Evolutionary conservation across 2,888 invertebrate species (phyloP), one percentile per base, ranked within the genome.

Genomic region (Drosophila kanekoi): DNA sequence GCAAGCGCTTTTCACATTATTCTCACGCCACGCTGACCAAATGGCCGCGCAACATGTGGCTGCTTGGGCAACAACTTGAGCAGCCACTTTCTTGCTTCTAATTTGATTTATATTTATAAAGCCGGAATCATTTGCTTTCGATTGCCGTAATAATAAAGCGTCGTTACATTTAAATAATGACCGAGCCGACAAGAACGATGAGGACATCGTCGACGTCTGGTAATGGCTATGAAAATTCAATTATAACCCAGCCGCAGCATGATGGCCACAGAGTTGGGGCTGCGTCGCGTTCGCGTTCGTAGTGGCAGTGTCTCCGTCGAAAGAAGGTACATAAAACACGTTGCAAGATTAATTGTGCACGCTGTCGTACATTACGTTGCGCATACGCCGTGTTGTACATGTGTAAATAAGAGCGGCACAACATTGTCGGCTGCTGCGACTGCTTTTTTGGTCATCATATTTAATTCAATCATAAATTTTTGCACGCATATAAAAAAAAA

Each of bases 91-190:
- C 64, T 60, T 63, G 65, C 64, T 77, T 75, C 87, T 84, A 87
- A 87, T 85, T 87, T 89, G 83, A 84, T 84, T 84, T 87, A 89
- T 89, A 87, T 81, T 87, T 89, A 87, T 84, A 87, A 89, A 85
- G 88, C 82, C 79, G 82, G 59, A 87, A 89, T 84, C 87, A 82
- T 88, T 86, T 88, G 75, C 87, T 89, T 88, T 85, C 89, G 87
- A 79, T 85, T 82, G 86, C 83, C 83, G 72, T 85, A 73, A 86
- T 88, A 85, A 85, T 88, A 82, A 89, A 89, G 83, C 79, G 77
- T 78, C 89, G 74, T 89, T 83, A 89, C 89, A 89, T 85, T 85
- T 88, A 88, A 89, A 89, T 85, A 85, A 85, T 89, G 89, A 75
- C 89, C 88, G 57, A 57, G 66, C 54, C 72, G 60, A 47, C 58